Conservation (phyloP, 2,888 invertebrate species). For the Diploptera punctata region DNA sequence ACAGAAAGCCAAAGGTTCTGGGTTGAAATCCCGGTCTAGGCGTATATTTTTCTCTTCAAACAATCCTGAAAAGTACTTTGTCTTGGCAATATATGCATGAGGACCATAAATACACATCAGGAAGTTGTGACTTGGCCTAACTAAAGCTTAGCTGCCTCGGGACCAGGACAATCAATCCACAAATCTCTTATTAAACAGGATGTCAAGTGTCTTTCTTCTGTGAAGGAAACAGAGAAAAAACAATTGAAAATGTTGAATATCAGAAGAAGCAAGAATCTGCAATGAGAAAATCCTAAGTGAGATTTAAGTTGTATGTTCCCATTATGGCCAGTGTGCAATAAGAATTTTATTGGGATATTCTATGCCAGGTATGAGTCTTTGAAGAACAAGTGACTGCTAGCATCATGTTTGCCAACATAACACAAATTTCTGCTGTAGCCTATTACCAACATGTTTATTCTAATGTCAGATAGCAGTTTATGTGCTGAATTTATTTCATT, state of each 20-base stretch:
- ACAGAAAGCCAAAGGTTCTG: no score
- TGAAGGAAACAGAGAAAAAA: constrained; percentile 12
- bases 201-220: constrained; percentile 12
- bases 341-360: not conserved
- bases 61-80: no score
- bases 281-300: not conserved
- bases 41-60: no score
- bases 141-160: constrained; percentile 25
- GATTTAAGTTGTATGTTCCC: constrained; percentile 16
- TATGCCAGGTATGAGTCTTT: no score
- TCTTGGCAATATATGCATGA: no score
- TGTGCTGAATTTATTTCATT: no score
- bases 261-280: constrained; percentile 24
- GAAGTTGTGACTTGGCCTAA: constrained; percentile 24
- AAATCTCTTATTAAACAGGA: not conserved
- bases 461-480: no score
- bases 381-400: no score
- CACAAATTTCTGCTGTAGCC: no score
- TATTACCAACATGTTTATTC: no score
- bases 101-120: constrained; percentile 13
- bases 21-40: no score
- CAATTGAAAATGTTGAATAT: not conserved
- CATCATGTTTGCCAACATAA: no score
- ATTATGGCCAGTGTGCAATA: constrained; percentile 26
- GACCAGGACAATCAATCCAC: constrained; percentile 26